These are phyloP conservation scores for Zeus faber DNA, from an alignment of 2,113 vertebrate genomes.

Conservation along the genomic window DNA sequence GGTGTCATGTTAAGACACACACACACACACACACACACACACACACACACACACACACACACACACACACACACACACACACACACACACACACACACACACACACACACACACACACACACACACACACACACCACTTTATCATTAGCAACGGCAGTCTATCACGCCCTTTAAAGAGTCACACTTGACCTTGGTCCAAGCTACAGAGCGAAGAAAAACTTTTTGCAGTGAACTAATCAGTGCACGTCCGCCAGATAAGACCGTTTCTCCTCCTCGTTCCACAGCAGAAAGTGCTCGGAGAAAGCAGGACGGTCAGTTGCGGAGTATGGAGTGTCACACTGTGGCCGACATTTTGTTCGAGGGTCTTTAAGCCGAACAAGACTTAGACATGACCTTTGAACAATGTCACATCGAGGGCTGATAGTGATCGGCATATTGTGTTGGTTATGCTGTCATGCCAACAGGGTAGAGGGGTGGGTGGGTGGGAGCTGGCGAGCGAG, in stretches of 20 bases:
- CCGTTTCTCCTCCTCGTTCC: constrained; percentile 42
- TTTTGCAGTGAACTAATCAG: constrained; percentile 16
- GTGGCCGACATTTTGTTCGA: constrained; percentile 41
- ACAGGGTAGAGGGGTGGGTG: constrained; percentile 36
- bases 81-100: too few species aligned
- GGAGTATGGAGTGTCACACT: neutral
- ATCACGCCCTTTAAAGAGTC: too few species aligned
- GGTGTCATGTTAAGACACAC: too few species aligned
- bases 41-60: too few species aligned
- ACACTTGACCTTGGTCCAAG: too few species aligned
- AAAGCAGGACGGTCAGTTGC: too few species aligned
- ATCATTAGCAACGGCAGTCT: too few species aligned
- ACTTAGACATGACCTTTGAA: constrained; percentile 43
- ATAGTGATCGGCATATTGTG: constrained; percentile 55
- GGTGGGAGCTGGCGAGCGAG: constrained; percentile 15
- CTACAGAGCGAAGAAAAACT: too few species aligned
- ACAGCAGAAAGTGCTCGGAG: constrained; percentile 7
- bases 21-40: too few species aligned
- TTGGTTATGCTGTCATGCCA: constrained; percentile 58
- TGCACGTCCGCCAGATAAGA: constrained; percentile 39
- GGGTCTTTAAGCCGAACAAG: neutral
- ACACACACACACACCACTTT: too few species aligned
- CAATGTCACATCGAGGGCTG: constrained; percentile 49
- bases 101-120: too few species aligned
- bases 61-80: too few species aligned